Evolutionary conservation across 2,113 vertebrate genomes (phyloP).

Genomic region (Lucifuga dentata): DNA sequence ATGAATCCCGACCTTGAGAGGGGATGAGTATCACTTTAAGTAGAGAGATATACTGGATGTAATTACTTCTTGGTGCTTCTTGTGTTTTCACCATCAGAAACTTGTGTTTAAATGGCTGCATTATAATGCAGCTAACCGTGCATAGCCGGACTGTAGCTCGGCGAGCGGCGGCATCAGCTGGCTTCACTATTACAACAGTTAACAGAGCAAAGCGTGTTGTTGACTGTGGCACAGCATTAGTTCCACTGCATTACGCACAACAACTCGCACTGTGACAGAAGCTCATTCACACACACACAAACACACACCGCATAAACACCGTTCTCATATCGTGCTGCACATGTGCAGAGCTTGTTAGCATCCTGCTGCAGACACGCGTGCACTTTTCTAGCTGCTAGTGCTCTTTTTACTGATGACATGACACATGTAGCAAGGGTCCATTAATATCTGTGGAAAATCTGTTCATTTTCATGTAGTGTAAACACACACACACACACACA

Average conservation of each 20-base stretch:
- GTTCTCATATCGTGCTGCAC: constrained; percentile 32
- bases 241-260: constrained; percentile 78
- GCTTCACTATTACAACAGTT: constrained; percentile 71
- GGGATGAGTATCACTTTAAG: no score
- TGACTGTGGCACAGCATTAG: constrained; percentile 74
- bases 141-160: constrained; percentile 49
- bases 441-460: constrained; percentile 38
- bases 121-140: constrained; percentile 43
- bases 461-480: constrained; percentile 16
- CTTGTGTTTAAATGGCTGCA: constrained; percentile 20
- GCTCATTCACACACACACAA: constrained; percentile 52
- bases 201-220: constrained; percentile 78
- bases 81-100: constrained; percentile 21
- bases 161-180: constrained; percentile 59
- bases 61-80: no score
- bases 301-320: constrained; percentile 23
- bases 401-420: constrained; percentile 22
- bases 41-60: no score
- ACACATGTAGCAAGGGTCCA: constrained; percentile 19
- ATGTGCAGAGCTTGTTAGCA: constrained; percentile 35
- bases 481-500: constrained; percentile 7
- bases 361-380: constrained; percentile 20
- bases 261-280: constrained; percentile 75
- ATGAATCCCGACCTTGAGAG: no score
- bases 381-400: constrained; percentile 15